phyloP scores from a whole-genome alignment of 2,113 vertebrate genomes.

The Erpornis zantholeuca region DNA sequence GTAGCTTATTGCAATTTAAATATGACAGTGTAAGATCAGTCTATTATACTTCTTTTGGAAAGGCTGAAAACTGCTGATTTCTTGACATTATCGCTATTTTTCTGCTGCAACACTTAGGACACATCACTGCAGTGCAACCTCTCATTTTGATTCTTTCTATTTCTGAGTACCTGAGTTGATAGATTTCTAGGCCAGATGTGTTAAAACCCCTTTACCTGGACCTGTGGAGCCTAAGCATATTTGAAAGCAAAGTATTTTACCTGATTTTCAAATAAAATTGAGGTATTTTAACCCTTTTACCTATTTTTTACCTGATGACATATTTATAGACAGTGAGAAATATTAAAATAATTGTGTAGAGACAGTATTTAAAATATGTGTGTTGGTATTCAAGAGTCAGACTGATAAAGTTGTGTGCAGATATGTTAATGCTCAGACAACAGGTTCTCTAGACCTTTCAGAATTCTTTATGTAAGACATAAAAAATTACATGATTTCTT shows the following conservation, averaged over 20 bases:
- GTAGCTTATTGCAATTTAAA: neutral
- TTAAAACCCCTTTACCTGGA: neutral
- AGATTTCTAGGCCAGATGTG: neutral
- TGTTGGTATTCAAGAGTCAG: neutral
- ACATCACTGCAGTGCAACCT: neutral
- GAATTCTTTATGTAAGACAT: neutral
- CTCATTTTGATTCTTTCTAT: neutral
- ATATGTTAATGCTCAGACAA: neutral
- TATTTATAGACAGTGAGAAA: neutral
- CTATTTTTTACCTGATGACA: neutral
- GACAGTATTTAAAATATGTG: neutral
- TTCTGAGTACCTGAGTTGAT: neutral
- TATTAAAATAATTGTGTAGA: neutral
- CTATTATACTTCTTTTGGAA: neutral
- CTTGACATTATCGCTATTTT: neutral
- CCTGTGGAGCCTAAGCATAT: neutral
- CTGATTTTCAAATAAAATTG: neutral
- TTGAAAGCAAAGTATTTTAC: neutral
- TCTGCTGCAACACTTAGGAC: neutral
- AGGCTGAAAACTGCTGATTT: neutral
- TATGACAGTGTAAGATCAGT: neutral
- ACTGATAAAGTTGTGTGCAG: neutral
- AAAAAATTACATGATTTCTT: neutral
- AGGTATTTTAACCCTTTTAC: neutral
- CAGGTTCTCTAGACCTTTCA: neutral